A percentile compares a stretch with the other conserved stretches of the same genome.
Conservation (phyloP, 2,888 invertebrate species). For the Entomobrya multifasciata region DNA sequence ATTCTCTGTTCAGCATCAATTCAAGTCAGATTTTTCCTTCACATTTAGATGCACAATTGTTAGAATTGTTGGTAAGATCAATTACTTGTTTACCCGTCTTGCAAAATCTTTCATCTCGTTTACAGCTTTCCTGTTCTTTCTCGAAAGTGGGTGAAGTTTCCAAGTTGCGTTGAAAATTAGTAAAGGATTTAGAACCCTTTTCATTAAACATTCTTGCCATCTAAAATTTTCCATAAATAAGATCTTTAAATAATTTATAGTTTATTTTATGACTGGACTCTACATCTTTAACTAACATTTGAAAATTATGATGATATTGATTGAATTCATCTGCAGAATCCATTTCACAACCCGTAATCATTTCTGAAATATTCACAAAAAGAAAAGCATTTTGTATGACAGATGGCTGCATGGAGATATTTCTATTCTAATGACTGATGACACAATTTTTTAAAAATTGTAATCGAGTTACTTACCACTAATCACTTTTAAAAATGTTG, state of each 20-base stretch:
- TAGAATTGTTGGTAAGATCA: too few species aligned
- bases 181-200: background rate
- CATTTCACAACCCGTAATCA: slow-evolving; percentile 15
- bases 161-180: background rate
- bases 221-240: background rate
- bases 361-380: background rate
- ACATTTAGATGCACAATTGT: too few species aligned
- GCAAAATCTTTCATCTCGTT: background rate
- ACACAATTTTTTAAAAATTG: background rate
- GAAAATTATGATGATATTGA: slow-evolving; percentile 1
- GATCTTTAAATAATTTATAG: background rate
- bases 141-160: slow-evolving; percentile 8
- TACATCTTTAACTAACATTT: background rate
- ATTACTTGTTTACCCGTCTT: background rate
- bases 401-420: background rate
- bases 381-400: background rate
- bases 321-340: background rate
- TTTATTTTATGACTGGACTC: background rate
- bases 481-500: background rate
- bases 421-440: background rate
- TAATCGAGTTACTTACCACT: background rate
- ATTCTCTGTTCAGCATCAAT: too few species aligned
- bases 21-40: too few species aligned
- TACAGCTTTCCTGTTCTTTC: background rate
- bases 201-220: background rate